Base-by-base conservation (phyloP, 2,113 vertebrate genomes). In the Chitala chitala region DNA sequence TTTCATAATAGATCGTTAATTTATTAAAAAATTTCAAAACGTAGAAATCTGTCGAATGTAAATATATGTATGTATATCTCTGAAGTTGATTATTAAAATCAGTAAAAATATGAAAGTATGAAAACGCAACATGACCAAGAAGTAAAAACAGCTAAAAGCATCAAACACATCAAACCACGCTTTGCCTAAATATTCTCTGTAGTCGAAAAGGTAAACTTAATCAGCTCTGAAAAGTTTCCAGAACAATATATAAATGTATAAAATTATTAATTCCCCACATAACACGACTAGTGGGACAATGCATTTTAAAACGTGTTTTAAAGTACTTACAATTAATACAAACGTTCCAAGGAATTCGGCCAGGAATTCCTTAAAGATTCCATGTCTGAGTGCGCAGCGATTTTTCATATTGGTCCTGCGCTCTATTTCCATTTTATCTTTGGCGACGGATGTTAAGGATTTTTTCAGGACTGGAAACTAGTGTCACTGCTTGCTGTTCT, bases 261-360 rank as follows among this genome's bases (percentile, higher is more conserved):
- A 79, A 83, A 79, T 74, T 79, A 48, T 77, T 66, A 75, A 2
- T 54, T 78, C 75, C 76, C 79, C 76, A 78, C 77, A 81, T 79
- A 76, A 82, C 55, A 38, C 78, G 22, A 73, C 77, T 76, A 76
- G 59, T 51, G 46, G 55, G 42, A 48, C 40, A 46, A 36, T 1
- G 69, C 50, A 79, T 83, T 81, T 81, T 86, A 82, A 84, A 86
- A 81, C 79, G 79, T 33, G 82, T 78, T 83, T 79, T 78, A 78
- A 75, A 81, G 44, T 51, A 98, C 97, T 99, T 91, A 99, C 97
- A 76, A 98, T 92, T 87, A 98, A 42, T 76, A 96, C 82, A 81
- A 94, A 94, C 46, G 94, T 98, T 76, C 94, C 97, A 77, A 99
- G 88, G 87, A 96, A 93, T 83, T 99, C 96, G 0, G 95, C 92